phyloP scores from a whole-genome alignment of 2,113 vertebrate species.

The Ophthalmolycus amberensis region DNA sequence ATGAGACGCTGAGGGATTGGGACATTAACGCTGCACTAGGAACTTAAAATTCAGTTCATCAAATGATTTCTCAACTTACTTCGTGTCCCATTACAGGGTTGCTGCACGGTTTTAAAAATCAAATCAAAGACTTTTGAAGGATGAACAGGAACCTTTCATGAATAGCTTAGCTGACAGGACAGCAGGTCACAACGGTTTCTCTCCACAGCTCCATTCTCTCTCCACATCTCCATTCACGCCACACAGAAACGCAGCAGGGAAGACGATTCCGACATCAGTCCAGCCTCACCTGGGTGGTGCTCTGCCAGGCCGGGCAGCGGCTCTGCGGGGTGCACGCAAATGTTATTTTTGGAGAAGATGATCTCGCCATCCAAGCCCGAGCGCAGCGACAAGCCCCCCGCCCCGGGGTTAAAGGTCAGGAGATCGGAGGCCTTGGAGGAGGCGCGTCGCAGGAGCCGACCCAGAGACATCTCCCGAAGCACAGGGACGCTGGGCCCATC shows the following conservation, averaged over 20 bases:
- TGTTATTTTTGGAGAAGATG: slow-evolving; percentile 98
- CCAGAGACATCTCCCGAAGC: slow-evolving; percentile 93
- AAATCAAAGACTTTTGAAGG: not conserved
- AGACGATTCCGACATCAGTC: not conserved
- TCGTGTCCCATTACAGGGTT: not conserved
- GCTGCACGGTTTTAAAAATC: not conserved
- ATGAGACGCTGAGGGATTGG: not conserved
- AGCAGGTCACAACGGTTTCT: not conserved
- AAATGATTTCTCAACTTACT: not conserved
- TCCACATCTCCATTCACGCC: not conserved
- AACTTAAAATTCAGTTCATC: not conserved
- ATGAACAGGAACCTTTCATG: not conserved
- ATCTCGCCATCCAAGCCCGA: slow-evolving; percentile 91
- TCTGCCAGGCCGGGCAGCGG: slow-evolving; percentile 89
- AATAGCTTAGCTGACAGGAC: not conserved
- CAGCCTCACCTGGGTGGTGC: slow-evolving; percentile 92
- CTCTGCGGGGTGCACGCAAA: slow-evolving; percentile 94
- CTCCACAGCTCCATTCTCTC: not conserved
- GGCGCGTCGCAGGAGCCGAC: slow-evolving; percentile 96
- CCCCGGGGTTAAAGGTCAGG: slow-evolving; percentile 89
- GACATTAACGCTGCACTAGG: not conserved
- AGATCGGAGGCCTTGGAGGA: slow-evolving; percentile 96
- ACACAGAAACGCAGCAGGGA: not conserved
- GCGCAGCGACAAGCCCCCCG: slow-evolving; percentile 78
- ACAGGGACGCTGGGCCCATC: slow-evolving; percentile 88